Conservation (phyloP, 2,797 vertebrate species). For the Morelia viridis region DNA sequence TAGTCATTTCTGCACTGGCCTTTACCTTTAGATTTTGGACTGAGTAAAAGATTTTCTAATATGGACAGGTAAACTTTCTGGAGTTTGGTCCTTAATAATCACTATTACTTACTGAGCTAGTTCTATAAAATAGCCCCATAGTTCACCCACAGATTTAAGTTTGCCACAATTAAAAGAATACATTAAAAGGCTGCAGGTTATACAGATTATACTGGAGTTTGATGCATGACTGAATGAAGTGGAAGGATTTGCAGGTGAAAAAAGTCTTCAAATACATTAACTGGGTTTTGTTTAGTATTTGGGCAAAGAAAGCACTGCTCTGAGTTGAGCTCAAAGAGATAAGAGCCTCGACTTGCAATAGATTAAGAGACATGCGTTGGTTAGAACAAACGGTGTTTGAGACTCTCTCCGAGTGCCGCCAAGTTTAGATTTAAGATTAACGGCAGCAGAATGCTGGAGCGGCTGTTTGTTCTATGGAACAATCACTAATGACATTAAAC, state of each 20-base stretch:
- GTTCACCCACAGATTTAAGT: constrained; percentile 65
- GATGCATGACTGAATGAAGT: constrained; percentile 49
- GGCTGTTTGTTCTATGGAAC: constrained; percentile 82
- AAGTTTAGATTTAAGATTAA: constrained; percentile 81
- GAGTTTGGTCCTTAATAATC: constrained; percentile 48
- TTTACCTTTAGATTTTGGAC: constrained; percentile 38
- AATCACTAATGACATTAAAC: constrained; percentile 82
- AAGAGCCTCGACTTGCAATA: constrained; percentile 74
- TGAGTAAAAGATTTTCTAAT: constrained; percentile 50
- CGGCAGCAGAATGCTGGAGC: constrained; percentile 67
- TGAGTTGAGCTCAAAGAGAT: constrained; percentile 75
- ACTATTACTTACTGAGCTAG: constrained; percentile 64
- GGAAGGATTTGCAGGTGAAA: constrained; percentile 41
- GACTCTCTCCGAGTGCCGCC: constrained; percentile 74
- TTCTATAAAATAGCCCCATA: constrained; percentile 63
- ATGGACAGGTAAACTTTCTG: constrained; percentile 50
- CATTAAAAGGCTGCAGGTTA: constrained; percentile 61
- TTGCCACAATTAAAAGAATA: constrained; percentile 69
- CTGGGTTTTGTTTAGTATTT: constrained; percentile 75
- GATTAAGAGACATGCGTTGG: constrained; percentile 76
- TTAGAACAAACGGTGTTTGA: constrained; percentile 71
- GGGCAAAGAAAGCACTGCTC: constrained; percentile 77
- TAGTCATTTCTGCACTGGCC: neutral
- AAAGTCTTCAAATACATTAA: constrained; percentile 58
- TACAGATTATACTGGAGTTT: constrained; percentile 67